Conservation (phyloP, 1,140 invertebrate species). For the Drosophila fuyamai region DNA sequence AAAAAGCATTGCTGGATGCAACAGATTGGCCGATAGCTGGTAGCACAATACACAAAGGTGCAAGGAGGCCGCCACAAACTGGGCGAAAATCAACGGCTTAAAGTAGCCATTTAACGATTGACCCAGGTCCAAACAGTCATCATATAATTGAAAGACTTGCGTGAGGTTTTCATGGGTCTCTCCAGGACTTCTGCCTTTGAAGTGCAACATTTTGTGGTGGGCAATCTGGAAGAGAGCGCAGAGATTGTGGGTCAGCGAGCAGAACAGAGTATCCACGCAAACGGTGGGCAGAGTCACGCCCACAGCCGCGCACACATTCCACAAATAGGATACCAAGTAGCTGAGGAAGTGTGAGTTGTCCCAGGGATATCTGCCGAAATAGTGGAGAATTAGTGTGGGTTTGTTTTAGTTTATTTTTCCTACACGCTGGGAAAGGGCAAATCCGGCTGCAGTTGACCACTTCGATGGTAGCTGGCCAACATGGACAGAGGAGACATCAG, state of each 20-base stretch:
- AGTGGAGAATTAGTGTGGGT: background rate
- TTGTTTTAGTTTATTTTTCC: no score
- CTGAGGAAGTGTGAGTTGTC: conserved; percentile 19
- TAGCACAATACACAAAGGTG: conserved; percentile 53
- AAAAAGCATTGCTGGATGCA: conserved; percentile 37
- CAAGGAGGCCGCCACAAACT: conserved; percentile 45
- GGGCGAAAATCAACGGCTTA: conserved; percentile 41
- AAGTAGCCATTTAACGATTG: conserved; percentile 32
- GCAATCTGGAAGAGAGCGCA: conserved; percentile 45
- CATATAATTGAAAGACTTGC: conserved; percentile 28
- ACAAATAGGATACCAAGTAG: conserved; percentile 54
- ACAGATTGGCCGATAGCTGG: conserved; percentile 47
- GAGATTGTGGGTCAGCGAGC: conserved; percentile 46
- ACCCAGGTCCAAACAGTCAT: conserved; percentile 13
- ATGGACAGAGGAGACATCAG: conserved; percentile 34
- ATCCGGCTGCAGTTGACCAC: conserved; percentile 3
- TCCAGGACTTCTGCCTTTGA: background rate
- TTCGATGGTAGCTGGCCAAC: background rate
- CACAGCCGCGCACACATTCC: conserved; percentile 48
- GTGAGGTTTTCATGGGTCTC: conserved; percentile 19
- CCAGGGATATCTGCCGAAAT: conserved; percentile 53
- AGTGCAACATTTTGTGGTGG: conserved; percentile 31
- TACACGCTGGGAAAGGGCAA: conserved; percentile 59
- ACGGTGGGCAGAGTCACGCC: conserved; percentile 45
- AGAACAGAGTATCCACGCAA: conserved; percentile 54